Conservation (phyloP, 2,888 invertebrate genomes). For the Lasius platythorax region DNA sequence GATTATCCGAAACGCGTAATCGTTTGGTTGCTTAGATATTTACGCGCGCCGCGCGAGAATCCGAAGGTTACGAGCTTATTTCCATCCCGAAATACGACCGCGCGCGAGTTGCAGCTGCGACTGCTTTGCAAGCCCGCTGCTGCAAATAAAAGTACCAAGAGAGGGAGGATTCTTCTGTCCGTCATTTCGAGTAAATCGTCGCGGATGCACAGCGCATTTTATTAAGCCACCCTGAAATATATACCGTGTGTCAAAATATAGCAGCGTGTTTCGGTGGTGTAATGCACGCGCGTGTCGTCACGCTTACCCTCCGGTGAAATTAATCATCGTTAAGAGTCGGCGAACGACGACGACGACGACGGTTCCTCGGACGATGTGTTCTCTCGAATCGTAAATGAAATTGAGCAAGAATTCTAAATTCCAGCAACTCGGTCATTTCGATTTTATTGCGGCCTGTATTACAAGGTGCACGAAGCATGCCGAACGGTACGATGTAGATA, state of each 20-base stretch:
- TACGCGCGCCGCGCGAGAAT: slow-evolving; percentile 15
- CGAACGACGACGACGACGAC: slow-evolving; percentile 10
- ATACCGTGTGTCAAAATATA: slow-evolving; percentile 36
- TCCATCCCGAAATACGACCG: slow-evolving; percentile 49
- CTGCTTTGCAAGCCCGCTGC: slow-evolving; percentile 22
- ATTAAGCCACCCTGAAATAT: slow-evolving; percentile 20
- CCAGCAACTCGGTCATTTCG: background rate
- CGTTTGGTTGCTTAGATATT: slow-evolving; percentile 22
- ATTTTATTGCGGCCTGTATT: background rate
- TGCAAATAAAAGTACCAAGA: slow-evolving; percentile 39
- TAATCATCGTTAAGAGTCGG: slow-evolving; percentile 49
- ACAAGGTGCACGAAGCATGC: background rate
- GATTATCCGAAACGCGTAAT: slow-evolving; percentile 29
- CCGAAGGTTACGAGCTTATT: slow-evolving; percentile 38
- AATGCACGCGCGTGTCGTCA: slow-evolving; percentile 9
- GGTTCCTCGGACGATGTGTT: background rate
- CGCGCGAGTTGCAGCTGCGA: slow-evolving; percentile 44
- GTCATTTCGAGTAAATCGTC: slow-evolving; percentile 37
- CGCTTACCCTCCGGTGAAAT: background rate
- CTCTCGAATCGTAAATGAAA: slow-evolving; percentile 22
- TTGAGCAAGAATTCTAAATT: slow-evolving; percentile 5
- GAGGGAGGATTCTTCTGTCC: slow-evolving; percentile 13
- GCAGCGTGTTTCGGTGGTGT: slow-evolving; percentile 3
- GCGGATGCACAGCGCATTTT: slow-evolving; percentile 1
- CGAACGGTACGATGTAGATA: background rate